Evolutionary conservation across 2,888 invertebrate species (phyloP).

Genomic region (Horisme vitalbata): DNA sequence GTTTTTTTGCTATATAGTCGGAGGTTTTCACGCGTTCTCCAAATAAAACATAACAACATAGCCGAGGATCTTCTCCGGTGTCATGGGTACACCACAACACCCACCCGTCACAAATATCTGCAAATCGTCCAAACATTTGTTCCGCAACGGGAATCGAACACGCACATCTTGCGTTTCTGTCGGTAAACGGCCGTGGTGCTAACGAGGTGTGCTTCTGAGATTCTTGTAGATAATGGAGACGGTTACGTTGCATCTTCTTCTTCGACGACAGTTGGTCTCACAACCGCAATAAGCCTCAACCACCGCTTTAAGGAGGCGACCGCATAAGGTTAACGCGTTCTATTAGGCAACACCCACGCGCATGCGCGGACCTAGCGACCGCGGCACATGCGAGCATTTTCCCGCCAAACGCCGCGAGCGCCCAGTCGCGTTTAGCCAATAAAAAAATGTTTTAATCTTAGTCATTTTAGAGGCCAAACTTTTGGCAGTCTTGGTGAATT

Average conservation of each 20-base stretch:
- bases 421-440: constrained; percentile 53
- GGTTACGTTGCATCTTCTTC: background rate
- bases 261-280: constrained; percentile 22
- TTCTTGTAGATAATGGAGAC: too few relatives aligned
- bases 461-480: constrained; percentile 26
- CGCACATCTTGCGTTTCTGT: too few relatives aligned
- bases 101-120: too few relatives aligned
- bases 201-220: too few relatives aligned
- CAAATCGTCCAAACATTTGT: too few relatives aligned
- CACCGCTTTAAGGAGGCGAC: constrained; percentile 34
- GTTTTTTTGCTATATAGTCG: too few relatives aligned
- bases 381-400: constrained; percentile 73
- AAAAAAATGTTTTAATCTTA: constrained; percentile 32
- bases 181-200: too few relatives aligned
- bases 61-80: too few relatives aligned
- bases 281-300: constrained; percentile 7
- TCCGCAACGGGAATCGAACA: too few relatives aligned
- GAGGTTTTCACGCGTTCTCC: too few relatives aligned
- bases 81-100: too few relatives aligned
- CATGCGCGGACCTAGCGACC: constrained; percentile 51
- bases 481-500: constrained; percentile 26
- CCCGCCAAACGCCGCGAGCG: constrained; percentile 69
- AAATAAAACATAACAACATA: too few relatives aligned
- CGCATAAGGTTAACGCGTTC: constrained; percentile 48
- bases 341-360: constrained; percentile 71